Base-by-base conservation (phyloP, 2,797 vertebrate species). In the Bradypus variegatus region DNA sequence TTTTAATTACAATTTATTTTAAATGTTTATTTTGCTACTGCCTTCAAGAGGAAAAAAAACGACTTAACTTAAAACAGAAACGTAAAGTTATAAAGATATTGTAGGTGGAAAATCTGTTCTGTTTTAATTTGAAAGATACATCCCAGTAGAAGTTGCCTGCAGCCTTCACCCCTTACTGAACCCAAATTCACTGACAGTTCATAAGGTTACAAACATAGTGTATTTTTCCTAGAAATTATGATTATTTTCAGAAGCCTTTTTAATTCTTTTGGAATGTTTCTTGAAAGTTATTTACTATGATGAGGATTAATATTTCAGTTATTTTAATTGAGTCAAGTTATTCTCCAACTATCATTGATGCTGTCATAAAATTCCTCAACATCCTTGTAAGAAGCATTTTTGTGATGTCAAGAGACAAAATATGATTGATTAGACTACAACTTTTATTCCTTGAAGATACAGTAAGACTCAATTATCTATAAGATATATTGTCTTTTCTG, bases 1-100 rank as follows among this genome's bases (percentile, higher is more conserved):
- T 55, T 70, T 91, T 81, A 70, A 89, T 64, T 67, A 79, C 78
- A 89, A 87, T 58, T 27, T 67, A 77, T 81, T 92, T 88, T 36
- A 79, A 76, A 65, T 58, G 5, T 36, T 86, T 69, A 84, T 75
- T 86, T 45, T 33, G 36, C 41, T 69, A 53, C 23, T 55, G 38
- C 29, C 53, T 55, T 80, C 62, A 55, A 2, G 5, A 50, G 62
- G 48, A 75, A 21, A 73, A 73, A 92, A 85, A 86, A 69, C 14
- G 60, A 45, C 29, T 55, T 60, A 90, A 70, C 53, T 53, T 77
- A 48, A 78, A 84, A 62, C n/a, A 53, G 53, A 95, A 81, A 79
- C 58, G 88, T 3, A 73, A 82, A 72, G 36, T 78, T 58, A 87
- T n/a, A 65, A 69, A 88, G n/a, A 23, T 29, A 33, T 76, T 48